These are phyloP conservation scores for Hyposoter didymator DNA, from an alignment of 2,888 invertebrate species.

Conservation along the genomic window DNA sequence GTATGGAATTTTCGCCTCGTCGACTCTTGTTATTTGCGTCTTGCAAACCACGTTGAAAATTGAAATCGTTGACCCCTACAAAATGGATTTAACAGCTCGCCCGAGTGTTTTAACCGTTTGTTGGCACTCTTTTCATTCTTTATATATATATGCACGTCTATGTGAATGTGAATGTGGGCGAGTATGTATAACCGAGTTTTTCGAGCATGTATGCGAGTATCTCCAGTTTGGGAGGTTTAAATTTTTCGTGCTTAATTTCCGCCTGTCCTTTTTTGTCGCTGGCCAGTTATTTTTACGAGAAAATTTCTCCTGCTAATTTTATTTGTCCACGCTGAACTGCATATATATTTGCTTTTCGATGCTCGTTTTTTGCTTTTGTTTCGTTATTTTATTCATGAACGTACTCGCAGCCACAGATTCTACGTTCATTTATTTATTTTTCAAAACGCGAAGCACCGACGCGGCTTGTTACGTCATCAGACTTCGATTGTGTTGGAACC, in stretches of 20 bases:
- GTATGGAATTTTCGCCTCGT: constrained; percentile 42
- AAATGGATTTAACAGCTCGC: constrained; percentile 58
- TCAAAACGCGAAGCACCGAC: neutral
- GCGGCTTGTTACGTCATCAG: constrained; percentile 13
- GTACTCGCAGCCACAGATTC: neutral
- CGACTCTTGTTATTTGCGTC: constrained; percentile 58
- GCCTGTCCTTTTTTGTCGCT: constrained; percentile 34
- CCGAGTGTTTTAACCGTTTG: constrained; percentile 48
- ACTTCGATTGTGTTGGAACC: constrained; percentile 12
- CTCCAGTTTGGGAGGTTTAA: constrained; percentile 43
- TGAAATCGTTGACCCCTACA: constrained; percentile 63
- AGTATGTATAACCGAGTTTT: neutral
- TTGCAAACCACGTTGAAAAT: constrained; percentile 63
- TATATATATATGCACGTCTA: neutral
- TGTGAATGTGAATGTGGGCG: neutral
- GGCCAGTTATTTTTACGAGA: constrained; percentile 41
- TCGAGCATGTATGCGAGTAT: constrained; percentile 26
- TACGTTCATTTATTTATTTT: neutral
- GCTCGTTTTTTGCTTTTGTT: constrained; percentile 53
- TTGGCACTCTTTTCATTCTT: constrained; percentile 44
- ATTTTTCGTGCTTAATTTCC: constrained; percentile 50
- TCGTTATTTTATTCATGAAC: constrained; percentile 29
- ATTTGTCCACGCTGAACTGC: constrained; percentile 66
- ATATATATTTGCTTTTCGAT: constrained; percentile 59
- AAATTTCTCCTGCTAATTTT: constrained; percentile 70